Conservation (phyloP, 2,797 vertebrate genomes). For the Cuniculus paca region DNA sequence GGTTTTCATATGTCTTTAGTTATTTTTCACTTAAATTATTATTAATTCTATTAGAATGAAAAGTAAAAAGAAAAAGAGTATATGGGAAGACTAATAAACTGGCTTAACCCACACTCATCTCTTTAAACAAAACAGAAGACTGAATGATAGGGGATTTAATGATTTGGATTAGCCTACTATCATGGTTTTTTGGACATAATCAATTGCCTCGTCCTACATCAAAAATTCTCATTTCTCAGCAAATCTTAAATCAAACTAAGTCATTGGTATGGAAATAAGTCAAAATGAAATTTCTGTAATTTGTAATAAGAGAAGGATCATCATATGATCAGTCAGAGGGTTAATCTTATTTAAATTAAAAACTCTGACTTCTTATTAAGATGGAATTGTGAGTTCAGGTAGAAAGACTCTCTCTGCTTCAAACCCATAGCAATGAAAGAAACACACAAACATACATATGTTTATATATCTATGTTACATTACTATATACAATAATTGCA, state of each 20-base stretch:
- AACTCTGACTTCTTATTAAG: constrained; percentile 54
- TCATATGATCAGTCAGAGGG: background rate
- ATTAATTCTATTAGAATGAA: constrained; percentile 60
- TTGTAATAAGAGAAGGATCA: constrained; percentile 47
- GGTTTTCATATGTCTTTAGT: background rate
- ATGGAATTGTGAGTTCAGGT: constrained; percentile 36
- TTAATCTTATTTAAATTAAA: constrained; percentile 73
- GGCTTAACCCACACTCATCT: constrained; percentile 37
- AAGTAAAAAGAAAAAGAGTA: constrained; percentile 1
- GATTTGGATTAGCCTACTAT: background rate
- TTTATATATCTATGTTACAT: background rate
- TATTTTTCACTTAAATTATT: constrained; percentile 35
- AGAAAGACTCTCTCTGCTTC: background rate
- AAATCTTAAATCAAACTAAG: constrained; percentile 44
- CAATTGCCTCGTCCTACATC: background rate
- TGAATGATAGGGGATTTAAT: background rate
- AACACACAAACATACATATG: background rate
- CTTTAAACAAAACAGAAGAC: background rate
- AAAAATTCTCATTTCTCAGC: background rate
- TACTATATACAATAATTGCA: background rate
- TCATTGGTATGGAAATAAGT: background rate
- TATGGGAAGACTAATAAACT: constrained; percentile 57
- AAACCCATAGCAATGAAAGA: background rate
- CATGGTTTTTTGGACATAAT: background rate
- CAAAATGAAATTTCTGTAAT: constrained; percentile 62